Conservation (phyloP, 2,113 vertebrate species). For the Murina feae region DNA sequence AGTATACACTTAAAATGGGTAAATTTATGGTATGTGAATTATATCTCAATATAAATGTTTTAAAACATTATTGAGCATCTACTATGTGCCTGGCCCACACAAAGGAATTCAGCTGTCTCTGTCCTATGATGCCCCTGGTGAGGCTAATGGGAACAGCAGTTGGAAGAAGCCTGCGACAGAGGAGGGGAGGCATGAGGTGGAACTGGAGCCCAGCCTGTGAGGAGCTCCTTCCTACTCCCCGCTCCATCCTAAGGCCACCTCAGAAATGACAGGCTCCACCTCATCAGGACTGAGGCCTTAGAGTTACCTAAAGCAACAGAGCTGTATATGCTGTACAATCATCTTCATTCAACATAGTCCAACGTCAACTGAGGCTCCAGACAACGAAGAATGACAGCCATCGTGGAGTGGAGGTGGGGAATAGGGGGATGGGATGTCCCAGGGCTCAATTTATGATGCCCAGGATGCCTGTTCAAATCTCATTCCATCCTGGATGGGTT, state of each 20-base stretch:
- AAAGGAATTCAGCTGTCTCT: not conserved
- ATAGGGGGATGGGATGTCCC: not conserved
- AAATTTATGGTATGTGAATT: not conserved
- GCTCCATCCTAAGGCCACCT: not conserved
- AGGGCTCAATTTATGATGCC: not conserved
- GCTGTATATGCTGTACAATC: not conserved
- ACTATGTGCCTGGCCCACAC: not conserved
- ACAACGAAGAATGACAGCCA: not conserved
- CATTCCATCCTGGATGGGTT: conserved; percentile 8
- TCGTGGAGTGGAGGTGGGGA: too few species aligned
- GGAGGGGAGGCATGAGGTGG: not conserved
- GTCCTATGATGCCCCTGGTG: not conserved
- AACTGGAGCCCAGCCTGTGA: not conserved
- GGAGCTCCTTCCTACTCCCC: not conserved
- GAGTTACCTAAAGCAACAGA: not conserved
- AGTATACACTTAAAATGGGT: not conserved
- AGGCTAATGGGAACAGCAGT: not conserved
- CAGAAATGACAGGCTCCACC: not conserved
- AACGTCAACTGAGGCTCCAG: not conserved
- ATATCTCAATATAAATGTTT: not conserved
- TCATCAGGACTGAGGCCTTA: not conserved
- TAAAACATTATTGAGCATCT: not conserved
- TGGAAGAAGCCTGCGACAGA: not conserved
- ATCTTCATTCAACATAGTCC: too few species aligned
- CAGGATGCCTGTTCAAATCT: conserved; percentile 18